phyloP scores from a whole-genome alignment of 2,797 vertebrate genomes.

The Heliangelus exortis region DNA sequence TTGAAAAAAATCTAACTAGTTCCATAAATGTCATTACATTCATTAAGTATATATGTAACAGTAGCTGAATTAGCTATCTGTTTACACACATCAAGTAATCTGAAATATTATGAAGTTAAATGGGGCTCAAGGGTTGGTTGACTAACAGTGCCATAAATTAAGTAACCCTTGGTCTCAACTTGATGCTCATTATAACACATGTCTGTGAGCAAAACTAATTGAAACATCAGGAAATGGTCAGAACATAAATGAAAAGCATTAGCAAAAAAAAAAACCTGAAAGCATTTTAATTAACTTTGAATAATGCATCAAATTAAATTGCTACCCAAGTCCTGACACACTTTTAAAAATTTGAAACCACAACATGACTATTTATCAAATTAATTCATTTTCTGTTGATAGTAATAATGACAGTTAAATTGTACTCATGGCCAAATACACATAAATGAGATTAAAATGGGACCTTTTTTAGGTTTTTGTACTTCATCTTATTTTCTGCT shows the following conservation, averaged over 20 bases:
- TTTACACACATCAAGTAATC: slow-evolving; percentile 15
- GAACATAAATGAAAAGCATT: not conserved
- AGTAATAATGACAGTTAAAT: not conserved
- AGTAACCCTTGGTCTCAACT: not conserved
- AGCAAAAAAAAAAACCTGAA: not conserved
- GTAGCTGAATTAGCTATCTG: not conserved
- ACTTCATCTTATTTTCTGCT: not conserved
- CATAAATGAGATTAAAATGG: not conserved
- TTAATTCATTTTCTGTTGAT: not conserved
- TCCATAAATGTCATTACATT: not conserved
- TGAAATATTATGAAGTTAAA: slow-evolving; percentile 18
- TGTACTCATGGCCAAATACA: not conserved
- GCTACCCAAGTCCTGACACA: not conserved
- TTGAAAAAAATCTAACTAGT: not conserved
- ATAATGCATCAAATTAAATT: not conserved
- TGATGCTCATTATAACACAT: not conserved
- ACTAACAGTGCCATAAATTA: slow-evolving; percentile 26
- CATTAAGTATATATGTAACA: not conserved
- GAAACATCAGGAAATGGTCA: slow-evolving; percentile 31
- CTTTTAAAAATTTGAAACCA: not conserved
- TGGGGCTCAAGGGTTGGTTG: not conserved
- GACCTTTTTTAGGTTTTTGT: not conserved
- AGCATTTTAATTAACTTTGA: slow-evolving; percentile 3
- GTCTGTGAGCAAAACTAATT: not conserved
- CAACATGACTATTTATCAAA: not conserved